A percentile compares a stretch with the other conserved stretches of the same genome.
Conservation (phyloP, 1,140 invertebrate genomes). For the Tetramorium simillimum region DNA sequence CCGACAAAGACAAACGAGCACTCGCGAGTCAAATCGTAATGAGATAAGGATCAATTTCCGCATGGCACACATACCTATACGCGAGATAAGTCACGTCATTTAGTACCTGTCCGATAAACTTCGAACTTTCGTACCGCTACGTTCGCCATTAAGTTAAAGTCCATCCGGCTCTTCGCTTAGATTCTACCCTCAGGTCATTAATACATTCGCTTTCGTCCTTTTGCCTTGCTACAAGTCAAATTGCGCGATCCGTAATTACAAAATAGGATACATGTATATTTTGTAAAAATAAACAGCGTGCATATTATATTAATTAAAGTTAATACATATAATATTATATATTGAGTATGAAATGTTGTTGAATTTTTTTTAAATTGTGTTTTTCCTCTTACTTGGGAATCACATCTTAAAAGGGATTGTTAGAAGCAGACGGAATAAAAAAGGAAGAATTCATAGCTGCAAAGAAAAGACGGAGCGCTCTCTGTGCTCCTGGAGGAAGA, state of each 20-base stretch:
- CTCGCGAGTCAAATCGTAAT: conserved; percentile 51
- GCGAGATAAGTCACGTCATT: conserved; percentile 39
- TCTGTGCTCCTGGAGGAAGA: neutral
- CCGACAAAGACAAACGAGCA: conserved; percentile 53
- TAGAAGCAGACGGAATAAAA: neutral
- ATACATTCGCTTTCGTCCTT: neutral
- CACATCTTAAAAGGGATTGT: neutral
- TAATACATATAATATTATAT: too few relatives aligned
- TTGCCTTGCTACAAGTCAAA: neutral
- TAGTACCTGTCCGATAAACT: conserved; percentile 41
- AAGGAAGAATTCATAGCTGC: neutral
- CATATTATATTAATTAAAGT: too few relatives aligned
- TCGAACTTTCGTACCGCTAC: conserved; percentile 19
- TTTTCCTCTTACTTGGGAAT: too few relatives aligned
- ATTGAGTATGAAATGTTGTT: too few relatives aligned
- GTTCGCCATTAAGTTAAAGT: conserved; percentile 39
- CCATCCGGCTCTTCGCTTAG: neutral
- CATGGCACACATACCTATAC: conserved; percentile 30
- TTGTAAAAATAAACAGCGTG: neutral
- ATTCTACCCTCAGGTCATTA: neutral
- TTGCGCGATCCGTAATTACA: neutral
- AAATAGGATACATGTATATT: neutral
- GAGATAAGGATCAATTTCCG: conserved; percentile 59
- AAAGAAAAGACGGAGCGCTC: neutral
- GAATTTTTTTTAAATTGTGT: too few relatives aligned